phyloP scores from a whole-genome alignment of 1,140 invertebrate genomes.

The Aphaenogaster rudis region DNA sequence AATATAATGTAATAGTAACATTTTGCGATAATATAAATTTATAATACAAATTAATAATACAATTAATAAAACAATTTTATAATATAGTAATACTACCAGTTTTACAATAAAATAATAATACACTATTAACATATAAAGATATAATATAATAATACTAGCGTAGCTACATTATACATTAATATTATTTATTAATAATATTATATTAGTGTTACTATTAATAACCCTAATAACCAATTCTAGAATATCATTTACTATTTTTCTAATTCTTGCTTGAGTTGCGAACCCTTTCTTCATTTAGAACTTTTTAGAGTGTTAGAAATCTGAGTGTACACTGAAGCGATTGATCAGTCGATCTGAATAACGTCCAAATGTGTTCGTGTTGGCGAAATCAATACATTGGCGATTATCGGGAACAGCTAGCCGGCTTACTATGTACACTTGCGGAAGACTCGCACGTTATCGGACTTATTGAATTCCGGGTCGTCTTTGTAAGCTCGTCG shows the following conservation, averaged over 20 bases:
- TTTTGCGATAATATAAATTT: background rate
- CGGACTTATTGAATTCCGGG: constrained; percentile 82
- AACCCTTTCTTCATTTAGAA: background rate
- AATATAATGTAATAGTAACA: background rate
- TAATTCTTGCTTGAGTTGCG: background rate
- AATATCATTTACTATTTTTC: background rate
- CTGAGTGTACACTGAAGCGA: too few species aligned
- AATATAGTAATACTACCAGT: background rate
- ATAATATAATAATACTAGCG: background rate
- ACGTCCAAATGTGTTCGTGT: background rate
- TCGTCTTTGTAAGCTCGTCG: constrained; percentile 79
- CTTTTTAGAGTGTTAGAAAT: background rate
- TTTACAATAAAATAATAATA: background rate
- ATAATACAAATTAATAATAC: background rate
- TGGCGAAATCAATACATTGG: constrained; percentile 23
- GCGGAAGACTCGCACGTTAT: constrained; percentile 75
- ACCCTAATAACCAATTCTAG: background rate
- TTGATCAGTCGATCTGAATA: background rate
- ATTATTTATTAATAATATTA: background rate
- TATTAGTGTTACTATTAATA: background rate
- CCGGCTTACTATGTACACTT: constrained; percentile 30
- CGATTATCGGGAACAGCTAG: constrained; percentile 38
- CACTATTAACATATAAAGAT: background rate
- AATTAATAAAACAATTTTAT: background rate
- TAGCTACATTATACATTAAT: constrained; percentile 1